phyloP scores from a whole-genome alignment of 2,113 vertebrate genomes.

The Tylochromis polylepis region DNA sequence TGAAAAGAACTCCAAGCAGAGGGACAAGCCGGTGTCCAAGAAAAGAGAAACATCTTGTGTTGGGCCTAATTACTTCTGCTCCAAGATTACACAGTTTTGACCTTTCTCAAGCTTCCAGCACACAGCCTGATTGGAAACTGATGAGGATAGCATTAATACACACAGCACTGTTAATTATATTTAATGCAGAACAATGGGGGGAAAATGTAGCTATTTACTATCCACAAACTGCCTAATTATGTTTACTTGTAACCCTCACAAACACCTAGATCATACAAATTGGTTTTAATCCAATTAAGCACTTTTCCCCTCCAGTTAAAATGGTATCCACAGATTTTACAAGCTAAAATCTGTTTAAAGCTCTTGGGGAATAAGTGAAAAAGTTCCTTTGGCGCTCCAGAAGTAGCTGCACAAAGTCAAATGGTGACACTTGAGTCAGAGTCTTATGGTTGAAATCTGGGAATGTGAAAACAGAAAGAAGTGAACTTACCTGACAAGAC shows the following conservation, averaged over 20 bases:
- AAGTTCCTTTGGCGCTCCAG: background rate
- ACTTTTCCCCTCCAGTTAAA: background rate
- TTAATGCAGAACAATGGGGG: background rate
- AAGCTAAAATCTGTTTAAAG: background rate
- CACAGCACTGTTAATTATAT: slow-evolving; percentile 4
- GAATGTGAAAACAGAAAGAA: background rate
- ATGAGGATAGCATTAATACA: background rate
- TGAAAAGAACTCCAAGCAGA: slow-evolving; percentile 45
- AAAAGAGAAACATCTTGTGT: slow-evolving; percentile 58
- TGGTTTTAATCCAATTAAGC: background rate
- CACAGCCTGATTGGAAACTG: slow-evolving; percentile 10
- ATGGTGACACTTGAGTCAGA: background rate
- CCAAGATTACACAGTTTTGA: slow-evolving; percentile 50
- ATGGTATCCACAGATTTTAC: background rate
- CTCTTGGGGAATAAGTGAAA: background rate
- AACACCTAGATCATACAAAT: background rate
- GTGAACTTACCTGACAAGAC: background rate
- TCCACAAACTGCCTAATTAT: background rate
- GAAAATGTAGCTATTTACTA: background rate
- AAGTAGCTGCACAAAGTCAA: background rate
- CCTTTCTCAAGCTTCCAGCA: slow-evolving; percentile 47
- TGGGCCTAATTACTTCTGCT: slow-evolving; percentile 67
- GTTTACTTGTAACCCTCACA: background rate
- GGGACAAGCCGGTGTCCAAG: slow-evolving; percentile 45
- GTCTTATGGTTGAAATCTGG: background rate